Evolutionary conservation across 2,797 vertebrate species (phyloP), one percentile per base, ranked within the genome.

Genomic region (Oryzias sinensis): DNA sequence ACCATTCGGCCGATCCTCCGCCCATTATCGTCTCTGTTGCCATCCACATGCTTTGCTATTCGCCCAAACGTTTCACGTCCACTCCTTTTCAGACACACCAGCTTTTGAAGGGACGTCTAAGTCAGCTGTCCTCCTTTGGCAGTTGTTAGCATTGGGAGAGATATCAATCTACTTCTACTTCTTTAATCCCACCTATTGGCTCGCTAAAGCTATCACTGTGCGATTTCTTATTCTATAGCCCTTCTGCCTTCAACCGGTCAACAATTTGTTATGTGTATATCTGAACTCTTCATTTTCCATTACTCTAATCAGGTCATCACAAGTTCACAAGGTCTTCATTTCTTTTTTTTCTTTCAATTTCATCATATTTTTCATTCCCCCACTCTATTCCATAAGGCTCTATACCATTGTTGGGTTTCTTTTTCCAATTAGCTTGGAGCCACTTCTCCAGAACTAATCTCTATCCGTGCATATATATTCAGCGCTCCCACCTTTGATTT

Each of bases 371-470:
- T 75, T 80, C 62, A 64, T 79, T 80, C 79, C 72, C 66, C 75
- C 59, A 52, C 75, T 59, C 59, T 65, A 63, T 52, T 33, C 74
- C 65, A 70, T 67, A 71, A 80, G 66, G 73, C 67, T 76, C 68
- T 63, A 83, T 70, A 79, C 61, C 74, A 76, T 80, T 41, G 40
- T 74, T 45, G 50, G 78, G 80, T 85, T 87, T 86, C 81, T 81
- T 83, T 85, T 85, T 83, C 84, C 83, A 87, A 91, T 89, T 90
- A 88, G 75, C 72, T 74, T 70, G 53, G 75, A 87, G 37, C 82
- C 74, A 88, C 87, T 89, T 87, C 74, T 69, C 73, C 77, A 48
- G 74, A 77, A 83, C 85, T 86, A 89, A 88, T 89, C 87, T 79
- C 37, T 27, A 40, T 60, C 52, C 55, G 68, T 29, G 57, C 53